Conservation (phyloP, 1,140 invertebrate species). For the Drosophila oshimai region DNA sequence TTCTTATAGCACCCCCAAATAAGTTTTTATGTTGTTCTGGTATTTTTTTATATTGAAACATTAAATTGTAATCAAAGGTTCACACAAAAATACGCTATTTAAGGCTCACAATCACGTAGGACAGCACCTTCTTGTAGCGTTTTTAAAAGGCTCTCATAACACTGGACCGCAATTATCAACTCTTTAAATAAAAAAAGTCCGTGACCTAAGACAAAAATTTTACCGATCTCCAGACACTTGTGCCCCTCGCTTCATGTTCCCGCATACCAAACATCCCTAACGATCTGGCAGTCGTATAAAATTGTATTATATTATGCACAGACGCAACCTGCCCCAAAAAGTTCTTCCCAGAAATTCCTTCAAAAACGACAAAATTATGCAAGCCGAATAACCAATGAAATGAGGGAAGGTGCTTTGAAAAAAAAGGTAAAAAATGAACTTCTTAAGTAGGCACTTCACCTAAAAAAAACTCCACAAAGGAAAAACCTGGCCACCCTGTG, state of each 20-base stretch:
- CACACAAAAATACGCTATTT: too few species aligned
- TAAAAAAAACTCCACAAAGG: slow-evolving; percentile 8
- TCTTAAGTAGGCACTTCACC: slow-evolving; percentile 22
- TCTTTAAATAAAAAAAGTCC: not conserved
- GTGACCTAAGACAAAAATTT: slow-evolving; percentile 25
- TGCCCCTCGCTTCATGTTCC: slow-evolving; percentile 39
- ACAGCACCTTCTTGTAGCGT: not conserved
- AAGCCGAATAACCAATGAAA: slow-evolving; percentile 65
- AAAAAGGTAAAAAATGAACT: slow-evolving; percentile 12
- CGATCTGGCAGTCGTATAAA: not conserved
- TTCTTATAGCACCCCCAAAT: too few species aligned
- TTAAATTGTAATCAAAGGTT: too few species aligned
- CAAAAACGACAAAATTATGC: slow-evolving; percentile 68
- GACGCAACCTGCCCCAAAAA: slow-evolving; percentile 72
- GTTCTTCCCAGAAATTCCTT: slow-evolving; percentile 34
- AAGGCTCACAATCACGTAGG: too few species aligned
- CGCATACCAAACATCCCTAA: slow-evolving; percentile 36
- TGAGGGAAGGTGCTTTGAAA: slow-evolving; percentile 9
- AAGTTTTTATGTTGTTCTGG: too few species aligned
- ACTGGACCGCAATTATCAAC: not conserved
- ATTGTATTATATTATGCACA: slow-evolving; percentile 52
- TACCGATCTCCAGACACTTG: slow-evolving; percentile 27
- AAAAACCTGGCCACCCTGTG: slow-evolving; percentile 49
- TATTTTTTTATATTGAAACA: too few species aligned
- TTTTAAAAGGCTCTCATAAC: not conserved